Conservation (phyloP, 2,113 vertebrate species). For the Brachyhypopomus gauderio region DNA sequence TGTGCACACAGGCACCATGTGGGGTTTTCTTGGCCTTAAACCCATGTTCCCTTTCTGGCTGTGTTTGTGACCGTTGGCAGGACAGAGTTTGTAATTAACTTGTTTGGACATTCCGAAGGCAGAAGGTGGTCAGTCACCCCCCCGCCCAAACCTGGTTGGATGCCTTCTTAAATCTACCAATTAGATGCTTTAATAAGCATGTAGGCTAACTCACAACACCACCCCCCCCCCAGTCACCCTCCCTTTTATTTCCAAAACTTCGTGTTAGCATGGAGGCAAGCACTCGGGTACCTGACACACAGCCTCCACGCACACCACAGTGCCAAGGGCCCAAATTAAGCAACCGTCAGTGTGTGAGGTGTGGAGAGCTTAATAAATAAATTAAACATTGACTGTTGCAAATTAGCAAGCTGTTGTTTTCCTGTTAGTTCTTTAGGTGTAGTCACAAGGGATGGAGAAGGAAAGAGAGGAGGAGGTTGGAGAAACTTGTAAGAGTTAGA, state of each 20-base stretch:
- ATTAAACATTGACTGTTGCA: slow-evolving; percentile 29
- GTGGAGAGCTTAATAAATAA: slow-evolving; percentile 22
- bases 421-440: slow-evolving; percentile 8
- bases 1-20: neutral
- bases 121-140: too few species aligned
- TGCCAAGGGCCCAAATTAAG: neutral
- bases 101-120: too few species aligned
- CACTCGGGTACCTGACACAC: neutral
- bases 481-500: neutral
- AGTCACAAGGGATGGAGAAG: neutral
- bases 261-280: neutral
- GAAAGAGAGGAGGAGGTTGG: neutral
- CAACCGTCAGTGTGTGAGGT: neutral
- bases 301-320: neutral
- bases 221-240: neutral
- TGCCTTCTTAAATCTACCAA: slow-evolving; percentile 10
- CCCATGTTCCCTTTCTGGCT: neutral
- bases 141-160: neutral
- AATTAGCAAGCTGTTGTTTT: slow-evolving; percentile 34
- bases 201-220: neutral
- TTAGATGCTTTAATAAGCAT: slow-evolving; percentile 3
- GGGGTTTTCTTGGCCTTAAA: too few species aligned
- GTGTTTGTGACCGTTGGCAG: neutral
- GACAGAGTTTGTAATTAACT: slow-evolving; percentile 28
- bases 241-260: neutral